These are phyloP conservation scores for Callocephalon fimbriatum DNA, from an alignment of 2,113 vertebrate species.

Conservation along the genomic window DNA sequence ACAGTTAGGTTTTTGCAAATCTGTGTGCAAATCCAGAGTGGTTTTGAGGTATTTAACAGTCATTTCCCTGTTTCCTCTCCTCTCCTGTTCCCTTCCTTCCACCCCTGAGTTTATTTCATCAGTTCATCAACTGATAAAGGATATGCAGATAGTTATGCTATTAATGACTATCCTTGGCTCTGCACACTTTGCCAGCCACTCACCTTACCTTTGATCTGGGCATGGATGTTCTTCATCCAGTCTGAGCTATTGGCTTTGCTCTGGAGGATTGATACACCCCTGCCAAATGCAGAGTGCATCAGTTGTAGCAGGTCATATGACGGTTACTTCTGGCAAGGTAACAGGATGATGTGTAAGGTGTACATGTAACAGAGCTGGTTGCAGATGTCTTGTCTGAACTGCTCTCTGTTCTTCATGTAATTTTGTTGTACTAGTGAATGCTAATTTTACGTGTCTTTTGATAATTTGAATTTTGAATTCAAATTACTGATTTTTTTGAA, in stretches of 20 bases:
- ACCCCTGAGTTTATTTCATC: background rate
- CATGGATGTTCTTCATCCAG: background rate
- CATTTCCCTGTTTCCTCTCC: background rate
- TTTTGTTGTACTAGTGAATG: background rate
- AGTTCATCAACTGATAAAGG: background rate
- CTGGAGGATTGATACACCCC: background rate
- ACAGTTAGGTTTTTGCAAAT: background rate
- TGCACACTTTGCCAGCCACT: background rate
- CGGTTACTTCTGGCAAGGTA: background rate
- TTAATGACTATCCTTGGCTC: background rate
- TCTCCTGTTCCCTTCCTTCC: accelerated
- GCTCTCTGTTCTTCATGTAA: background rate
- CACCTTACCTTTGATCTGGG: background rate
- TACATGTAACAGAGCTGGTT: background rate
- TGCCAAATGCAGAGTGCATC: background rate
- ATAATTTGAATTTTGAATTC: background rate
- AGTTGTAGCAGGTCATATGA: background rate
- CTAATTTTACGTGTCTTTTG: background rate
- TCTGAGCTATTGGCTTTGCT: background rate
- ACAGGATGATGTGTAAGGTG: background rate
- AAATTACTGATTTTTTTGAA: background rate
- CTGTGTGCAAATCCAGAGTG: background rate
- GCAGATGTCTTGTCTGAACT: background rate
- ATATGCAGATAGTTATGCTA: background rate
- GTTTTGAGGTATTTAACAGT: background rate